Percentiles rank a stretch among this genome's conserved stretches.
Conservation (phyloP, 1,140 invertebrate genomes). For the Sarcophaga bullata region DNA sequence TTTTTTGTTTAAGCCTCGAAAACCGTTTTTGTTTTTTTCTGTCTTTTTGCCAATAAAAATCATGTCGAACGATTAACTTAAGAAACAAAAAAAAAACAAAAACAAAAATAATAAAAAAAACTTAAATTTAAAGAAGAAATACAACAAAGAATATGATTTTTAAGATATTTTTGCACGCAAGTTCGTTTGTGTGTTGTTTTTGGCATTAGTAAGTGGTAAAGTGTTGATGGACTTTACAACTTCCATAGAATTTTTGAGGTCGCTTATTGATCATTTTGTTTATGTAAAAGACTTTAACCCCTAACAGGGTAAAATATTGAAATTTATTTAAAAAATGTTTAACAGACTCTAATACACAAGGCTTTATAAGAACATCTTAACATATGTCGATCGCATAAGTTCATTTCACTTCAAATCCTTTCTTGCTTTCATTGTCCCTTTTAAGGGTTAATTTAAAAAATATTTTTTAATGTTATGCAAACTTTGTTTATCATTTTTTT, state of each 20-base stretch:
- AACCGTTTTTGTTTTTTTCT: neutral
- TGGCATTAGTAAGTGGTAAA: slow-evolving; percentile 27
- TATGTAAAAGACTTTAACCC: no score
- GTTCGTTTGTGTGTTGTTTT: neutral
- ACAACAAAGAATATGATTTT: neutral
- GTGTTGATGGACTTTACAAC: slow-evolving; percentile 34
- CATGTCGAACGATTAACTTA: slow-evolving; percentile 33
- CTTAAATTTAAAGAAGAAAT: neutral
- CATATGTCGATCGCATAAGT: neutral
- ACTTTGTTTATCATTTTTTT: slow-evolving; percentile 4
- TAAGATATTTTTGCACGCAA: neutral
- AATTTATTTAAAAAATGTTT: neutral
- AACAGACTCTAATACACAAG: neutral
- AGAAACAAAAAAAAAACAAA: no score
- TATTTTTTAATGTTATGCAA: slow-evolving; percentile 8
- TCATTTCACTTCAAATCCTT: neutral
- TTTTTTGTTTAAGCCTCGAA: neutral
- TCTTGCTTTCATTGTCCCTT: neutral
- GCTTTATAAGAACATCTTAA: neutral
- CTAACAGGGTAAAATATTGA: neutral
- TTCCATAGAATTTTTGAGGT: neutral
- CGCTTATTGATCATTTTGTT: slow-evolving; percentile 22
- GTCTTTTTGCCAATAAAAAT: slow-evolving; percentile 11
- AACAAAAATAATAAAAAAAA: no score
- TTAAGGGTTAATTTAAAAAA: neutral